phyloP scores from a whole-genome alignment of 1,140 invertebrate genomes.

The Ceratina calcarata region DNA sequence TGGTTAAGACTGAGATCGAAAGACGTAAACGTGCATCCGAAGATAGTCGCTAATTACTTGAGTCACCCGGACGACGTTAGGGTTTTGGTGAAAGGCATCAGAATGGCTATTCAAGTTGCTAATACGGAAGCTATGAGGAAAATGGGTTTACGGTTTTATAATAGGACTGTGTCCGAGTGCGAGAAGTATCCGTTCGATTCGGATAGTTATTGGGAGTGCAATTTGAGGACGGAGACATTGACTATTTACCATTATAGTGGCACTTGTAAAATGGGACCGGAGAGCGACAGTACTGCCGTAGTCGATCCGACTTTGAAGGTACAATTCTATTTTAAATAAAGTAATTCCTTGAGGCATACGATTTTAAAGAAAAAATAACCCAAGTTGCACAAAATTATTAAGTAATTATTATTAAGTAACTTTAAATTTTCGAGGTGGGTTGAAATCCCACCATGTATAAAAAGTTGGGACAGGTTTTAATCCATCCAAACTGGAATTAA shows the following conservation, averaged over 20 bases:
- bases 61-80: conserved; percentile 84
- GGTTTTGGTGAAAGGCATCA: conserved; percentile 84
- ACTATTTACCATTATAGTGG: conserved; percentile 90
- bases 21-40: conserved; percentile 87
- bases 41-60: conserved; percentile 92
- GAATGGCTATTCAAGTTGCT: conserved; percentile 82
- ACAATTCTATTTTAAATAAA: too few species aligned
- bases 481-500: too few species aligned
- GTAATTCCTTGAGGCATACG: too few species aligned
- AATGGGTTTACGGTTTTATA: conserved; percentile 83
- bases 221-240: conserved; percentile 84
- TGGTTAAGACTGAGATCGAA: conserved; percentile 84
- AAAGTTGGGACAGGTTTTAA: too few species aligned
- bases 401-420: too few species aligned
- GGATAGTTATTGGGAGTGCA: conserved; percentile 88
- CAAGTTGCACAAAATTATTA: too few species aligned
- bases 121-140: conserved; percentile 82
- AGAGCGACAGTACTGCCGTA: conserved; percentile 84
- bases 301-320: conserved; percentile 85
- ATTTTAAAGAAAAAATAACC: too few species aligned
- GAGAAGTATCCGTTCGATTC: conserved; percentile 83
- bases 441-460: too few species aligned
- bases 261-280: conserved; percentile 92
- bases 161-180: conserved; percentile 84
- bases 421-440: too few species aligned